phyloP scores from a whole-genome alignment of 1,140 invertebrate genomes.

The Goniozus legneri region DNA sequence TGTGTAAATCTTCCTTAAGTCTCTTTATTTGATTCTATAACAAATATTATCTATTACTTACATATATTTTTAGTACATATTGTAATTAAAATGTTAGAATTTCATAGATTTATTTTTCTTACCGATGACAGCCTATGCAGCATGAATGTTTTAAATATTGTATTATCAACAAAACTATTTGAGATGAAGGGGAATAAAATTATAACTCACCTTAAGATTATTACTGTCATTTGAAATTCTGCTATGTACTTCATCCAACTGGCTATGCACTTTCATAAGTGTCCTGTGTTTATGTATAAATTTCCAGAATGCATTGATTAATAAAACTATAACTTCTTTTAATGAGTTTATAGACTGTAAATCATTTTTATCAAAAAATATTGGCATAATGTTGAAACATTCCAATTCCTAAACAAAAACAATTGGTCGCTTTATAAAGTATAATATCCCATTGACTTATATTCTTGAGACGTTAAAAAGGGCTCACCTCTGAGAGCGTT shows the following conservation, averaged over 20 bases:
- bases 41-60: slow-evolving; percentile 1
- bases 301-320: slow-evolving; percentile 28
- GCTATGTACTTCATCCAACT: slow-evolving; percentile 18
- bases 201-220: slow-evolving; percentile 26
- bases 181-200: too few relatives aligned
- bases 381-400: slow-evolving; percentile 12
- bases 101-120: slow-evolving; percentile 8
- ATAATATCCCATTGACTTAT: neutral
- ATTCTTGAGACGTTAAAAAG: too few relatives aligned
- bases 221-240: slow-evolving; percentile 25
- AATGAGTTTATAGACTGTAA: slow-evolving; percentile 11
- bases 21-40: slow-evolving; percentile 29
- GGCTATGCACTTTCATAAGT: slow-evolving; percentile 21
- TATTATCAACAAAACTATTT: too few relatives aligned
- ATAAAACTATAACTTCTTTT: slow-evolving; percentile 11
- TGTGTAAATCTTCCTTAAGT: slow-evolving; percentile 26
- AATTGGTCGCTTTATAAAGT: neutral
- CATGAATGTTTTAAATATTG: too few relatives aligned
- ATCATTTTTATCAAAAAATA: slow-evolving; percentile 1
- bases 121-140: slow-evolving; percentile 12
- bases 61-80: too few relatives aligned
- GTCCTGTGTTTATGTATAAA: slow-evolving; percentile 25
- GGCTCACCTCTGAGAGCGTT: slow-evolving; percentile 23
- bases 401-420: slow-evolving; percentile 26
- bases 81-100: too few relatives aligned